These are phyloP conservation scores for Leptinotarsa undecemlineata DNA, from an alignment of 1,140 invertebrate genomes.

Conservation along the genomic window DNA sequence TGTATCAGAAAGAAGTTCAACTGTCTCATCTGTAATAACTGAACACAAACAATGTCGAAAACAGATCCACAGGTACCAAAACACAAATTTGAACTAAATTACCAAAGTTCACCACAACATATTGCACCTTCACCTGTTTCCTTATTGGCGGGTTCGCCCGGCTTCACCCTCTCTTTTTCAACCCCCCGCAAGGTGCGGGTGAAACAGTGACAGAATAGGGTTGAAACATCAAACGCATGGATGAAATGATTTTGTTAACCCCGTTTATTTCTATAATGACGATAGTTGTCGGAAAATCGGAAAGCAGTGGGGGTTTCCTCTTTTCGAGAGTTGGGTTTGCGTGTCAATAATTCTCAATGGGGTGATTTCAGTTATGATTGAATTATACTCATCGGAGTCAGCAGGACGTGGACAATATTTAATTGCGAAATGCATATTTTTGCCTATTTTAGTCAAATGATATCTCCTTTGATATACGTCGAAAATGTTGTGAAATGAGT, in stretches of 20 bases:
- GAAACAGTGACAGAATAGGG: constrained; percentile 31
- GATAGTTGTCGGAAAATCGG: constrained; percentile 24
- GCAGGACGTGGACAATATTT: too few relatives aligned
- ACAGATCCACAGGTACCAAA: constrained; percentile 22
- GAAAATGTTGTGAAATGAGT: too few relatives aligned
- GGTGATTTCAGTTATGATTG: too few relatives aligned
- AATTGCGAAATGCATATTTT: too few relatives aligned
- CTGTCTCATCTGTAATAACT: neutral
- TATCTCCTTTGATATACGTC: too few relatives aligned
- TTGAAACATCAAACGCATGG: constrained; percentile 30
- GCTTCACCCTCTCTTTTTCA: constrained; percentile 33
- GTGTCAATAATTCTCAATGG: constrained; percentile 20
- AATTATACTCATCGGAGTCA: too few relatives aligned
- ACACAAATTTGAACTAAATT: constrained; percentile 28
- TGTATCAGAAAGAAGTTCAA: too few relatives aligned
- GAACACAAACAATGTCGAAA: neutral
- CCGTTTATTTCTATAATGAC: constrained; percentile 29
- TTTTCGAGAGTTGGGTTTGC: constrained; percentile 29
- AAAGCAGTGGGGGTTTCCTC: constrained; percentile 20
- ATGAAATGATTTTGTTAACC: constrained; percentile 38
- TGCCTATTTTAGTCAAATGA: too few relatives aligned
- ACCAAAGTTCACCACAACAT: constrained; percentile 32
- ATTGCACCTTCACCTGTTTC: constrained; percentile 46
- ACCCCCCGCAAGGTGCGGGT: constrained; percentile 22
- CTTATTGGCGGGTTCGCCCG: constrained; percentile 42